phyloP scores from a whole-genome alignment of 2,797 vertebrate genomes.

The Galago senegalensis region DNA sequence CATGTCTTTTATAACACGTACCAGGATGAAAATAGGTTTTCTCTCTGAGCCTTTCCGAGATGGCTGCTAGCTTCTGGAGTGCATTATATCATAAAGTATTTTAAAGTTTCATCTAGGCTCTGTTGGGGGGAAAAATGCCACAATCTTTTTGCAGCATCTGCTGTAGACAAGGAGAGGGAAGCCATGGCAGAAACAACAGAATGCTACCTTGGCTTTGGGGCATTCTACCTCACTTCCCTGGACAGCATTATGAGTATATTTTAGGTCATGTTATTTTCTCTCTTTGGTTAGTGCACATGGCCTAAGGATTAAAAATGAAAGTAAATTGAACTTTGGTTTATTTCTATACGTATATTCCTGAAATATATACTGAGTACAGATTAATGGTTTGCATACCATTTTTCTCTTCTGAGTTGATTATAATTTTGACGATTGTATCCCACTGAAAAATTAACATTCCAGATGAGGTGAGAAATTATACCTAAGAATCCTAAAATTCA shows the following conservation, averaged over 20 bases:
- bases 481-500: neutral
- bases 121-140: neutral
- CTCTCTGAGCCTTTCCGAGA: neutral
- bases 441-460: neutral
- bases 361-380: neutral
- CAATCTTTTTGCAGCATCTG: neutral
- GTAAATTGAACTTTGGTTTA: neutral
- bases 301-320: neutral
- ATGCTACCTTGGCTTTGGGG: neutral
- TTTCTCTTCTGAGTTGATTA: neutral
- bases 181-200: neutral
- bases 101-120: slow-evolving; percentile 4
- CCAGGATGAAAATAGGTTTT: slow-evolving; percentile 61
- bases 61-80: slow-evolving; percentile 2
- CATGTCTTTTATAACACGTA: slow-evolving; percentile 32
- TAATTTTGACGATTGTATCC: neutral
- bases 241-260: neutral
- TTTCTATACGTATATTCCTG: slow-evolving; percentile 5
- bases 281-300: neutral
- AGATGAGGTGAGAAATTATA: neutral
- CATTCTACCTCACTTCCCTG: neutral
- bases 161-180: neutral
- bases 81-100: slow-evolving; percentile 24
- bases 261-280: neutral
- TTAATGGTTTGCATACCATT: neutral